Percentiles rank a stretch among this genome's conserved stretches.
Evolutionary conservation across 2,888 invertebrate species (phyloP).

Genomic region (Cyaniris semiargus): DNA sequence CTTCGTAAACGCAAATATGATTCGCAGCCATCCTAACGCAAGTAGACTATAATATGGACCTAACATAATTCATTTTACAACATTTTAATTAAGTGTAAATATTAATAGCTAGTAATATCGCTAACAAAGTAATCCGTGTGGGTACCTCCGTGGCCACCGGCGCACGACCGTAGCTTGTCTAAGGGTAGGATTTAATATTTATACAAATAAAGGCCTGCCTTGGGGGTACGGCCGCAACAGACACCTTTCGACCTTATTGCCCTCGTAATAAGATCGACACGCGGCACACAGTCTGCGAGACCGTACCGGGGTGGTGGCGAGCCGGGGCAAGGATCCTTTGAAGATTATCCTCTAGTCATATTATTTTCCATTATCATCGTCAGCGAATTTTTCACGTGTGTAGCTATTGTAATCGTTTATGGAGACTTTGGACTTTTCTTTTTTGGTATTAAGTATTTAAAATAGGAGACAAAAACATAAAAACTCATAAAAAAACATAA

Average conservation of each 20-base stretch:
- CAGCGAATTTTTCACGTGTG: neutral
- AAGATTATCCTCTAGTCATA: constrained; percentile 14
- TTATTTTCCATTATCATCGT: constrained; percentile 2
- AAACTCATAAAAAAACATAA: neutral
- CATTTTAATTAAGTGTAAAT: neutral
- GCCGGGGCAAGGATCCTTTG: neutral
- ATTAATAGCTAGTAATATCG: neutral
- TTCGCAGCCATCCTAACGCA: too few species aligned
- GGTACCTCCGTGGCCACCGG: neutral
- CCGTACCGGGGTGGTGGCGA: neutral
- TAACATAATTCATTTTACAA: too few species aligned
- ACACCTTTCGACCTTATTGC: constrained; percentile 3
- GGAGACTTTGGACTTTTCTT: neutral
- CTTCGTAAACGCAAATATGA: too few species aligned
- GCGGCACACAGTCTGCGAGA: neutral
- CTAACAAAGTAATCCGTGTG: neutral
- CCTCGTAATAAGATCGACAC: neutral
- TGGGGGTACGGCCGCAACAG: neutral
- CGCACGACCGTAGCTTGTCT: neutral
- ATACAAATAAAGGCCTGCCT: constrained; percentile 2
- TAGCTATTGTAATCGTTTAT: neutral
- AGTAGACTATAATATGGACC: too few species aligned
- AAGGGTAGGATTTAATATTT: constrained; percentile 1
- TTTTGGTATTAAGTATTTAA: neutral
- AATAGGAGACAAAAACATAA: neutral